Base-by-base conservation (phyloP, 1,140 invertebrate species). In the Eueides isabella region DNA sequence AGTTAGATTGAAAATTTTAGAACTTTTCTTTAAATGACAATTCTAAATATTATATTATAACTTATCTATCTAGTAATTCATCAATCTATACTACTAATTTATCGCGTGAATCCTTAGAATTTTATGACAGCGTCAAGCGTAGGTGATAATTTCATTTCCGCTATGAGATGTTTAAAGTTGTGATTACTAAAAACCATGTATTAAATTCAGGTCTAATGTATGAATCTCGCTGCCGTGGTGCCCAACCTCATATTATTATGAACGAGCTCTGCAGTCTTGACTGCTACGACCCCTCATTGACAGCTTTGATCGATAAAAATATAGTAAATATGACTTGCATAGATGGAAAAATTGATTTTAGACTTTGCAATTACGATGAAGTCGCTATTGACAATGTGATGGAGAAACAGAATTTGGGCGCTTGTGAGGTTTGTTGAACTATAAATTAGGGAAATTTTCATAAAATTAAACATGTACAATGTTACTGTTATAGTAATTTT, bases 181-280 rank as follows among this genome's bases (percentile, higher is more conserved):
- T 55, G 48, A 55, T 26, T 4, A 23, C 3, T 55, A 55, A 55
- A 55, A n/a, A 9, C 19, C 26, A 23, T n/a, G 11, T 55, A 26
- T 55, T 26, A 11, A 23, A 55, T 55, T 23, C 48, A 55, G 48
- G 23, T 23, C 48, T 55, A 23, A 23, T 55, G 4, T 90, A 81
- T 73, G 79, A 65, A 31, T 84, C 88, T 0, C 62, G 75, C 1
- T 91, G 89, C 67, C 82, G 80, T 26, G 11, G 48, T 12, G 48
- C 48, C 23, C 23, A 55, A 11, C 48, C 48, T 55, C 16, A 55
- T 23, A 26, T 55, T 23, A 55, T 55, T 26, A 74, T 89, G 1
- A 85, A 89, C 65, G 85, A 86, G 70, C 85, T 84, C 0, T 92
- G 90, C 55, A 41, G 19, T 5, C 61, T 90, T 16, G 79, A 81